Percentiles rank a stretch among this genome's conserved stretches.
These are phyloP conservation scores for Brachionus rubens DNA, from an alignment of 1,140 invertebrate species.

Conservation along the genomic window DNA sequence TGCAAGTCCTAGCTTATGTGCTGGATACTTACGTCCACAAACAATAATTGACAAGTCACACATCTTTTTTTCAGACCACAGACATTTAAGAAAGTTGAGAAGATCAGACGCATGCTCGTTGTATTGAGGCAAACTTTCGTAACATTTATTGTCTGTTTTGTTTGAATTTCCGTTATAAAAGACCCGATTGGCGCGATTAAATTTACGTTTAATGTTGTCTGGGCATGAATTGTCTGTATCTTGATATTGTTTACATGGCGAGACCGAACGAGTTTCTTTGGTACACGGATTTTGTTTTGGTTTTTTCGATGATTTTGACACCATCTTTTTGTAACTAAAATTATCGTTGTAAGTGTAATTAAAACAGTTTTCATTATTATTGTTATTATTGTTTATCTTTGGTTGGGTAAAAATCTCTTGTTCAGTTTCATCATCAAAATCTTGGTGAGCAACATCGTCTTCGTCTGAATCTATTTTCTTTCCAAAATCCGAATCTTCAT, in stretches of 20 bases:
- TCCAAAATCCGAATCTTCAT: background rate
- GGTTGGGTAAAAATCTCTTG: background rate
- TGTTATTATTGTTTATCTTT: background rate
- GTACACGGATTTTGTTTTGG: background rate
- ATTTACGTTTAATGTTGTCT: constrained; percentile 1
- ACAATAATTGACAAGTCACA: constrained; percentile 47
- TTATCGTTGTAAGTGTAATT: background rate
- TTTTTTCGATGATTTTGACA: background rate
- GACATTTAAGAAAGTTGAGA: constrained; percentile 36
- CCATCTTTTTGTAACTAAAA: constrained; percentile 14
- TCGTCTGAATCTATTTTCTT: background rate
- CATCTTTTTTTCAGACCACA: constrained; percentile 47
- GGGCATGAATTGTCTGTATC: background rate
- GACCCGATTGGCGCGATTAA: background rate
- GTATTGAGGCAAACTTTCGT: background rate
- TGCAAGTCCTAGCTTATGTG: constrained; percentile 47
- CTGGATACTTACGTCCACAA: constrained; percentile 43
- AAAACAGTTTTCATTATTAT: constrained; percentile 23
- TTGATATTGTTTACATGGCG: background rate
- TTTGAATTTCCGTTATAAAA: constrained; percentile 20
- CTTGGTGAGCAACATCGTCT: background rate
- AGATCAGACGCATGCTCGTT: constrained; percentile 18
- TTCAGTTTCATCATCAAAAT: background rate
- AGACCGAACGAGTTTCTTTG: background rate
- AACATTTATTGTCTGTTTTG: constrained; percentile 29